phyloP scores from a whole-genome alignment of 2,888 invertebrate genomes.

The Orthonychiurus folsomi region DNA sequence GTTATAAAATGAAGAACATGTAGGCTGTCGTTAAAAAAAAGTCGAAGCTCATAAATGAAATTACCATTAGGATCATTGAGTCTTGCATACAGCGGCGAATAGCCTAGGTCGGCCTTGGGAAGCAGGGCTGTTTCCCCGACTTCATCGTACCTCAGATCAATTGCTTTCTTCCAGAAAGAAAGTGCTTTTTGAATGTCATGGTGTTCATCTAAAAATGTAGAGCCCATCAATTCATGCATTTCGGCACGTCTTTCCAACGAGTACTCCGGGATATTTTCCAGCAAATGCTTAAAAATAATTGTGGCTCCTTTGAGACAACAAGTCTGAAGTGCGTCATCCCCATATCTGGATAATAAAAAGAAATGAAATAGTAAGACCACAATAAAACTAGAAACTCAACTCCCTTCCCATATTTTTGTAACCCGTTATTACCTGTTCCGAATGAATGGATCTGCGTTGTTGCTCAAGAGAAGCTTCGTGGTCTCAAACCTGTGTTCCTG shows the following conservation, averaged over 20 bases:
- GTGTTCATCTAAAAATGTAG: constrained; percentile 65
- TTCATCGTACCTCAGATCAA: constrained; percentile 52
- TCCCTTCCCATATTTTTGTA: too few species aligned
- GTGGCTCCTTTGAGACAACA: constrained; percentile 72
- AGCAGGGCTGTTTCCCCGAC: constrained; percentile 23
- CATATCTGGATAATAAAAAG: constrained; percentile 51
- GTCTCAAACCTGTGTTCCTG: constrained; percentile 66
- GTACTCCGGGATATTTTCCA: constrained; percentile 52
- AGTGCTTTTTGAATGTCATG: constrained; percentile 43
- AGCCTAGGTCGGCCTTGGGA: constrained; percentile 31
- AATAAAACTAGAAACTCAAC: too few species aligned
- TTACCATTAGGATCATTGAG: constrained; percentile 30
- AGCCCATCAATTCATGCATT: constrained; percentile 77
- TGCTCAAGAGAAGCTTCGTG: constrained; percentile 65
- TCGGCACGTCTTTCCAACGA: constrained; percentile 63
- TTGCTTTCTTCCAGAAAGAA: constrained; percentile 70
- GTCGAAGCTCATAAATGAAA: neutral
- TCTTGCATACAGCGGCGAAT: constrained; percentile 34
- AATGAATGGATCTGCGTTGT: constrained; percentile 69
- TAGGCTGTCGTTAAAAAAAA: neutral
- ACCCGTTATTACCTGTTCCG: constrained; percentile 53
- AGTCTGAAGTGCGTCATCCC: constrained; percentile 80
- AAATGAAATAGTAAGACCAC: too few species aligned
- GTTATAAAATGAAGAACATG: neutral
- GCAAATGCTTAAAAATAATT: constrained; percentile 58